Evolutionary conservation across 2,113 vertebrate species (phyloP).

Genomic region (Syngnathus floridae): DNA sequence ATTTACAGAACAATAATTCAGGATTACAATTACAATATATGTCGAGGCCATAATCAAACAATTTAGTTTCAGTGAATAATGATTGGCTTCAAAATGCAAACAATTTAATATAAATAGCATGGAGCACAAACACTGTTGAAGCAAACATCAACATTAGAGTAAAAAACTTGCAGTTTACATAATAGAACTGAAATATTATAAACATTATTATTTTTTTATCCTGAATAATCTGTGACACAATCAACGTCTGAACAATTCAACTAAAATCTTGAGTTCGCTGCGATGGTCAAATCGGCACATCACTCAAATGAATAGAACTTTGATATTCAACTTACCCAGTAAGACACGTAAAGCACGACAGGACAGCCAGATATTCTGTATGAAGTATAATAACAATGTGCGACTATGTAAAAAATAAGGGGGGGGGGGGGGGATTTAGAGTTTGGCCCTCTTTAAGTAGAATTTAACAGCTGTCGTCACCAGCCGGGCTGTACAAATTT

Average conservation of each 20-base stretch:
- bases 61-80: constrained; percentile 49
- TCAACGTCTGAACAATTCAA: constrained; percentile 26
- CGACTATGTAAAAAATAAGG: background rate
- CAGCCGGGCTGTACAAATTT: constrained; percentile 36
- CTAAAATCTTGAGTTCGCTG: constrained; percentile 24
- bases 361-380: constrained; percentile 38
- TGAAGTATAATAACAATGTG: constrained; percentile 7
- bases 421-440: background rate
- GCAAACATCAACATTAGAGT: constrained; percentile 50
- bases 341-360: constrained; percentile 39
- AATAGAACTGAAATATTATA: constrained; percentile 36
- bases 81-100: constrained; percentile 34
- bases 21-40: constrained; percentile 42
- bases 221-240: constrained; percentile 18
- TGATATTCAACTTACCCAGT: constrained; percentile 25
- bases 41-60: constrained; percentile 24
- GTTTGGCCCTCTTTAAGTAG: background rate
- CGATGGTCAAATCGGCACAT: constrained; percentile 32
- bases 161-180: constrained; percentile 44
- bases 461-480: constrained; percentile 3
- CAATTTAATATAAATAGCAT: constrained; percentile 44
- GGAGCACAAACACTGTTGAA: constrained; percentile 51
- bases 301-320: constrained; percentile 34
- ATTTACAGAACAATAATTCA: constrained; percentile 61
- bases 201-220: background rate